Evolutionary conservation across 2,888 invertebrate species (phyloP).

Genomic region (Chromoteleia sp.): DNA sequence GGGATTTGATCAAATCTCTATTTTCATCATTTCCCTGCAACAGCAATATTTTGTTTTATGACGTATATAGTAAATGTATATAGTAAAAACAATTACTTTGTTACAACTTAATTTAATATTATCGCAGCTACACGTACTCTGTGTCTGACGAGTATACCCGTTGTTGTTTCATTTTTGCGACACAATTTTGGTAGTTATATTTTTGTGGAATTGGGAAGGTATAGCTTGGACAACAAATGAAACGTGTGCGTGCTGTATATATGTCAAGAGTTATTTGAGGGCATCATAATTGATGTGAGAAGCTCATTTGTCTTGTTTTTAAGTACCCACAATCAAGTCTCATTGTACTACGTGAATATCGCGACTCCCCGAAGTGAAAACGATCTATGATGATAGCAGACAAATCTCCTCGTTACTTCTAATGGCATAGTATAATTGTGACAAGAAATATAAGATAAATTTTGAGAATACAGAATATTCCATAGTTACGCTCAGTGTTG

Average conservation of each 20-base stretch:
- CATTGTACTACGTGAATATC: constrained; percentile 65
- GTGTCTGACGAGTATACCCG: too few relatives aligned
- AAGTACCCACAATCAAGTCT: constrained; percentile 69
- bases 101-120: too few relatives aligned
- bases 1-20: too few relatives aligned
- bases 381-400: constrained; percentile 61
- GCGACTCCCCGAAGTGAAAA: constrained; percentile 70
- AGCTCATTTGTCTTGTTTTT: constrained; percentile 64
- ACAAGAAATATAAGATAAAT: constrained; percentile 38
- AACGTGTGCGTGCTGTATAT: constrained; percentile 12
- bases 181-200: constrained; percentile 18
- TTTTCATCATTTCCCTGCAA: too few relatives aligned
- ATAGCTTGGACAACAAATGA: background rate
- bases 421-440: constrained; percentile 42
- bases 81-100: background rate
- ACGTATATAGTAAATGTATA: too few relatives aligned
- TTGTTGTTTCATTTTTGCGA: constrained; percentile 11
- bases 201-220: constrained; percentile 39
- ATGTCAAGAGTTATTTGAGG: constrained; percentile 33
- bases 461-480: constrained; percentile 30
- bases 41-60: too few relatives aligned
- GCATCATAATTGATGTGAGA: constrained; percentile 47
- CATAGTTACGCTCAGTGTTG: background rate
- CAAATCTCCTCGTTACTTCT: constrained; percentile 56
- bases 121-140: too few relatives aligned